Evolutionary conservation across 2,888 invertebrate genomes (phyloP), one percentile per base, ranked within the genome.

Genomic region (Uloborus plumipes): DNA sequence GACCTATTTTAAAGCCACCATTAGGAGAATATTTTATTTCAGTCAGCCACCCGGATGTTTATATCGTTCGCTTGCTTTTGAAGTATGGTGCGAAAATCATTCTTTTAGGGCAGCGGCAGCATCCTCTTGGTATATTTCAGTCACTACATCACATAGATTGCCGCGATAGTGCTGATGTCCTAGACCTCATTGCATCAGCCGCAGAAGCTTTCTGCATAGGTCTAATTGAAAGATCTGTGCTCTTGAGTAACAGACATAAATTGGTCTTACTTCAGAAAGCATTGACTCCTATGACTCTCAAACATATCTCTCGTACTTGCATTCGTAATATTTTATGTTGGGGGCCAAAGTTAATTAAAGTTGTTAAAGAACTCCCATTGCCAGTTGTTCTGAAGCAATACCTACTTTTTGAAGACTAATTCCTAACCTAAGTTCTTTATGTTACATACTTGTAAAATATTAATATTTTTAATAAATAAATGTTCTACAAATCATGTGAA

Each of bases 111-210:
- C 95, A 95, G 86, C 94, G 93, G 88, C 92, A 94, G 78, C 94
- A 95, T 88, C 94, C 94, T 0, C 94, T 94, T 87, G 95, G 95
- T 51, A 93, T 95, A 73, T 90, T 96, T 4, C 94, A 94, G 88
- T 93, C 93, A 31, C 91, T 95, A 15, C 93, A 94, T 86, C 93
- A 94, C 88, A 89, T 91, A 16, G 88, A 90, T 3, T 88, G 89
- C 47, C 89, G 90, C 75, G 90, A 89, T 0, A 88, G 89, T 15
- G 74, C 86, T 86, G 73, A 84, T 85, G 92, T 94, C 88, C 91
- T 92, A 85, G 80, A 86, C 61, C 90, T 93, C 58, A 90, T 95
- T 75, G 89, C 94, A 66, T 93, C 93, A 86, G 93, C 94, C 0
- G 93, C 94, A 0, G 94, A 94, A 88, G 91, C 93, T 14, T 95